phyloP scores from a whole-genome alignment of 2,888 invertebrate genomes.

The Leistus spinibarbis region DNA sequence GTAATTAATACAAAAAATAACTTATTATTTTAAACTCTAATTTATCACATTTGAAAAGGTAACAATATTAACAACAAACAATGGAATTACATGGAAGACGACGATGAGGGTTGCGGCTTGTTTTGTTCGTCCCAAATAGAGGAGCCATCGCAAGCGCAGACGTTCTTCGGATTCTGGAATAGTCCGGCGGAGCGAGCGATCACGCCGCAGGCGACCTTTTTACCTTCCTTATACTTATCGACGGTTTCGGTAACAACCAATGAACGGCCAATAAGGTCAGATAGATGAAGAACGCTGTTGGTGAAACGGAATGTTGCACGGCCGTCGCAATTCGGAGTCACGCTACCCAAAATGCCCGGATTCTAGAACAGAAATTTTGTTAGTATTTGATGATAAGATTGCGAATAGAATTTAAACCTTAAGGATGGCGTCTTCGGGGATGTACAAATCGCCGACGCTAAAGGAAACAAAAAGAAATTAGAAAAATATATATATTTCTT shows the following conservation, averaged over 20 bases:
- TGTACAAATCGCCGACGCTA: neutral
- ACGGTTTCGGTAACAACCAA: constrained; percentile 70
- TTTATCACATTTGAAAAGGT: neutral
- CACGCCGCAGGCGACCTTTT: constrained; percentile 76
- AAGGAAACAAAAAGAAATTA: too few relatives aligned
- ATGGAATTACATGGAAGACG: neutral
- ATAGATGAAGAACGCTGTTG: constrained; percentile 67
- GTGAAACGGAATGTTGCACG: constrained; percentile 70
- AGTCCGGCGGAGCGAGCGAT: constrained; percentile 88
- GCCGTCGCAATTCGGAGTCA: constrained; percentile 66
- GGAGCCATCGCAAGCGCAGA: constrained; percentile 90
- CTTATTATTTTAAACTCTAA: neutral
- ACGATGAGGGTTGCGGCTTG: constrained; percentile 57
- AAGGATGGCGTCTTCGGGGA: neutral
- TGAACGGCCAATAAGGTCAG: constrained; percentile 78
- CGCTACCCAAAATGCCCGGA: constrained; percentile 70
- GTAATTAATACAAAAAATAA: neutral
- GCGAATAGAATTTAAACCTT: neutral
- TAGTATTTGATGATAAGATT: neutral
- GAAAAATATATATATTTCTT: too few relatives aligned
- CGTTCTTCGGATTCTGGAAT: constrained; percentile 83
- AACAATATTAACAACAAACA: neutral
- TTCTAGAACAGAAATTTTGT: neutral
- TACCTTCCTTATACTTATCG: constrained; percentile 58
- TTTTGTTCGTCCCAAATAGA: constrained; percentile 87